Percentiles rank a stretch among this genome's conserved stretches.
Conservation (phyloP, 2,113 vertebrate genomes). For the Platycercus adscitus region DNA sequence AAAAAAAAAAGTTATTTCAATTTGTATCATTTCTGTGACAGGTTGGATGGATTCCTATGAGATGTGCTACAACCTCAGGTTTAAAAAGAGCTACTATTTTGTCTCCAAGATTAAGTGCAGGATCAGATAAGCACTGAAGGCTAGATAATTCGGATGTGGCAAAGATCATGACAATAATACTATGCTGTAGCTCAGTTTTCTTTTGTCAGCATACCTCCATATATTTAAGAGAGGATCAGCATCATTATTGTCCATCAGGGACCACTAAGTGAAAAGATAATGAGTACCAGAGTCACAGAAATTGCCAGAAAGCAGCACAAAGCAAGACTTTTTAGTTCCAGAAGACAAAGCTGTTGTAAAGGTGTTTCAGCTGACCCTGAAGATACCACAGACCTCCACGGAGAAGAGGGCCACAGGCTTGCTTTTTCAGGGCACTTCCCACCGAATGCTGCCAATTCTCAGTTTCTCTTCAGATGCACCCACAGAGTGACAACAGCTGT, state of each 20-base stretch:
- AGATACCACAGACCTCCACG: background rate
- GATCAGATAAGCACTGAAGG: background rate
- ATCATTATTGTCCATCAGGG: background rate
- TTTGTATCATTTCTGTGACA: background rate
- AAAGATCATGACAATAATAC: background rate
- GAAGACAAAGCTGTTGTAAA: background rate
- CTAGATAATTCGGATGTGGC: background rate
- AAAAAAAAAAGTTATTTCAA: background rate
- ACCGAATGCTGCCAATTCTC: background rate
- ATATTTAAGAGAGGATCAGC: background rate
- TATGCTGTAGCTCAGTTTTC: background rate
- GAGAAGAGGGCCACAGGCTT: background rate
- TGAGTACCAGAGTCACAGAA: background rate
- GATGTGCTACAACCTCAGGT: background rate
- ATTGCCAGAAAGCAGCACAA: background rate
- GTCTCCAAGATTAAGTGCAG: background rate
- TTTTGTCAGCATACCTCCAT: accelerated
- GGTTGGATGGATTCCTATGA: background rate
- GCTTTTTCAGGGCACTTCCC: background rate
- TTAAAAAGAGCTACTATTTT: background rate
- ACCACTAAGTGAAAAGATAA: background rate
- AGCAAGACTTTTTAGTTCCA: background rate
- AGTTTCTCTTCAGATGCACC: background rate
- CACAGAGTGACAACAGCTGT: background rate
- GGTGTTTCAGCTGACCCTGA: background rate